phyloP scores from a whole-genome alignment of 2,113 vertebrate genomes.

The Crypturellus undulatus region DNA sequence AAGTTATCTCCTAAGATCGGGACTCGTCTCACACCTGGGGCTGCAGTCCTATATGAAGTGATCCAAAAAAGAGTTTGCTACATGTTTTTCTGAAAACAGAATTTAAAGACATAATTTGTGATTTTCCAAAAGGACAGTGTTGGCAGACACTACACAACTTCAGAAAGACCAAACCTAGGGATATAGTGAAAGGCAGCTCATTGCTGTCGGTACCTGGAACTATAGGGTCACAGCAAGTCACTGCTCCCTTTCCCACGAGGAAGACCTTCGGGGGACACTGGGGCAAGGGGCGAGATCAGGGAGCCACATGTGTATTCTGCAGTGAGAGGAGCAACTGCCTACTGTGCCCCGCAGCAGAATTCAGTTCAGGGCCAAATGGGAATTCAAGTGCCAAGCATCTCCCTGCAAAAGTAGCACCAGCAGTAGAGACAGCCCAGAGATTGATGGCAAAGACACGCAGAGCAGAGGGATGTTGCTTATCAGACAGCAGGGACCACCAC shows the following conservation, averaged over 20 bases:
- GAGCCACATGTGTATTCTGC: background rate
- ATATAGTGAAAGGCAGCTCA: background rate
- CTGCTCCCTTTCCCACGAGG: background rate
- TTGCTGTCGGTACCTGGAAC: background rate
- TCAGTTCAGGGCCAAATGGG: background rate
- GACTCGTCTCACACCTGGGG: background rate
- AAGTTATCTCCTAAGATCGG: background rate
- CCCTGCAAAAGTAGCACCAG: background rate
- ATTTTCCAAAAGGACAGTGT: background rate
- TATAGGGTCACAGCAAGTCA: background rate
- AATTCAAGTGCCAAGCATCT: background rate
- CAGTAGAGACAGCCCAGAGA: background rate
- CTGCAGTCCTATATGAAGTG: background rate
- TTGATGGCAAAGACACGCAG: background rate
- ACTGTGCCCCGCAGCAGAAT: background rate
- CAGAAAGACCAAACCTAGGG: background rate
- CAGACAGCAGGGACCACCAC: background rate
- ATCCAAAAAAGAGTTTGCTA: background rate
- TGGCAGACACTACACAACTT: background rate
- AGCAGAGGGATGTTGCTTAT: background rate
- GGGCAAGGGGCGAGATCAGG: background rate
- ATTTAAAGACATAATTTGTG: background rate
- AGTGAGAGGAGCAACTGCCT: fast-evolving
- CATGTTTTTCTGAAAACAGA: background rate
- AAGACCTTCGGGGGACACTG: background rate